Evolutionary conservation across 1,140 invertebrate species (phyloP).

Genomic region (Melanaphis sacchari): DNA sequence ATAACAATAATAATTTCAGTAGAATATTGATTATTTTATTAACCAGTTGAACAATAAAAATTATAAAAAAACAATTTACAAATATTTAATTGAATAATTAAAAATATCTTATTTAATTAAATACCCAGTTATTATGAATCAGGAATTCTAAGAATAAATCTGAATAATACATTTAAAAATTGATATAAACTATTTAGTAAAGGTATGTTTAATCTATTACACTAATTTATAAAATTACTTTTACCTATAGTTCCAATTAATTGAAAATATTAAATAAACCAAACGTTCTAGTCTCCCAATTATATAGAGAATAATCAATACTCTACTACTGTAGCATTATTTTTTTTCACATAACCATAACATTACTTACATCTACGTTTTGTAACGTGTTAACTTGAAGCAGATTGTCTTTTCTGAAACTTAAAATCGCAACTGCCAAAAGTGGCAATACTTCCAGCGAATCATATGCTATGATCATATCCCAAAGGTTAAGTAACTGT

Average conservation of each 20-base stretch:
- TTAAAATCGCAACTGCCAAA: conserved; percentile 87
- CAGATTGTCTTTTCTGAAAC: conserved; percentile 90
- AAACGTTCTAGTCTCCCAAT: not conserved
- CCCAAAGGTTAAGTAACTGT: conserved; percentile 91
- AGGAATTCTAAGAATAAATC: not conserved
- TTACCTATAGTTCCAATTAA: not conserved
- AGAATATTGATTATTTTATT: not conserved
- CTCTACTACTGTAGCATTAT: not conserved
- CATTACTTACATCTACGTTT: conserved; percentile 75
- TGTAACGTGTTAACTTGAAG: conserved; percentile 85
- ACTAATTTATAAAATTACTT: not conserved
- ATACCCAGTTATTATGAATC: not conserved
- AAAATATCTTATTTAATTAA: not conserved
- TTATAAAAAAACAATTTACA: not conserved
- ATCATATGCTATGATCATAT: conserved; percentile 89
- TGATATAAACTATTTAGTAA: not conserved
- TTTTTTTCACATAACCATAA: not conserved
- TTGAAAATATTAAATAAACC: not conserved
- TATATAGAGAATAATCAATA: not conserved
- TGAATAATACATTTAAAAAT: not conserved
- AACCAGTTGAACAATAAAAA: not conserved
- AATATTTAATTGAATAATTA: not conserved
- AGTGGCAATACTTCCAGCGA: conserved; percentile 88
- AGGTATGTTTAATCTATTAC: not conserved
- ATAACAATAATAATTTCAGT: not conserved